Conservation (phyloP, 2,888 invertebrate species). For the Cerastis leucographa region DNA sequence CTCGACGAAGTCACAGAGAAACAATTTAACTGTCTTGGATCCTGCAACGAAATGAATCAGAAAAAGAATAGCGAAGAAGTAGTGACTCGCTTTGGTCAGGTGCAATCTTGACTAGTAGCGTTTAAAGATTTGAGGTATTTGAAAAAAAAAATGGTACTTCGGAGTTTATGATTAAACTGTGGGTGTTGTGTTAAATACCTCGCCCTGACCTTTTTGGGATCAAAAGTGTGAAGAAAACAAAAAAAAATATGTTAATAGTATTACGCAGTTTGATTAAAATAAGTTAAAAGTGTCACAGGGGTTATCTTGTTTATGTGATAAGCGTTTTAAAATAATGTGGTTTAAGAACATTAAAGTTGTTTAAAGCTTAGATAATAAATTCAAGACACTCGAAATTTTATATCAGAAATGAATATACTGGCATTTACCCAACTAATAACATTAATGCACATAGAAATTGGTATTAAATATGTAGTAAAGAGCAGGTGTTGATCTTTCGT, state of each 20-base stretch:
- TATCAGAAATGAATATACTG: neutral
- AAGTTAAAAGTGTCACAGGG: slow-evolving; percentile 9
- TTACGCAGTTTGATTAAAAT: slow-evolving; percentile 48
- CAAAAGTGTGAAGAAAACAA: slow-evolving; percentile 30
- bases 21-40: too few relatives aligned
- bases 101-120: neutral
- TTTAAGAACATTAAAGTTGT: neutral
- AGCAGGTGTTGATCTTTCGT: neutral
- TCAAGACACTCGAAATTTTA: neutral
- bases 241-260: slow-evolving; percentile 38
- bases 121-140: too few relatives aligned
- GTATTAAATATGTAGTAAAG: neutral
- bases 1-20: too few relatives aligned
- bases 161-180: neutral
- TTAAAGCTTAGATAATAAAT: neutral
- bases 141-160: neutral
- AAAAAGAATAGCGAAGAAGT: too few relatives aligned
- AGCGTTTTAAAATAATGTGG: slow-evolving; percentile 11
- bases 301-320: slow-evolving; percentile 45
- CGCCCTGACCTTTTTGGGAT: slow-evolving; percentile 26
- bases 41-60: too few relatives aligned
- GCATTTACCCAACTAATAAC: neutral
- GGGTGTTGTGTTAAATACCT: neutral
- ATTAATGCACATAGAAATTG: neutral
- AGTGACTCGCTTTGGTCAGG: neutral